These are phyloP conservation scores for Candoia aspera DNA, from an alignment of 2,113 vertebrate genomes.

Conservation along the genomic window DNA sequence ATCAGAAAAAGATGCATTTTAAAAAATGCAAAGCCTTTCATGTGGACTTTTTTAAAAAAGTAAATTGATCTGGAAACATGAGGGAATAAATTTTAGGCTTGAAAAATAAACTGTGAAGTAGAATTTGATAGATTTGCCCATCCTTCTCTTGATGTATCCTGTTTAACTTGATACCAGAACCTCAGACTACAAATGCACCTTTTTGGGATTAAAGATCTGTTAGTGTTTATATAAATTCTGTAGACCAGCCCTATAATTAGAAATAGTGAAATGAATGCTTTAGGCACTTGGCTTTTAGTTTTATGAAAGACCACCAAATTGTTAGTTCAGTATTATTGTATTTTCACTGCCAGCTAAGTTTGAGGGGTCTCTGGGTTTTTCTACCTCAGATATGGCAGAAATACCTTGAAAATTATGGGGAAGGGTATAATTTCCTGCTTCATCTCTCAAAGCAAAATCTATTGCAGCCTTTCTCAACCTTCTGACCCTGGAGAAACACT, in stretches of 20 bases:
- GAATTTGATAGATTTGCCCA: background rate
- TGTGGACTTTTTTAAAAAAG: background rate
- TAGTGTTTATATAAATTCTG: background rate
- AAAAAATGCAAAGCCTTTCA: background rate
- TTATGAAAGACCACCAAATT: background rate
- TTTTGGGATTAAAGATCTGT: background rate
- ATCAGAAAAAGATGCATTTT: background rate
- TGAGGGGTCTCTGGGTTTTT: background rate
- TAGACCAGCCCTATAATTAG: background rate
- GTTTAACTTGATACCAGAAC: background rate
- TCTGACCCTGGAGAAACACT: too few relatives aligned
- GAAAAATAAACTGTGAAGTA: background rate
- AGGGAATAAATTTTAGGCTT: background rate
- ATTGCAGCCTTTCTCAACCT: background rate
- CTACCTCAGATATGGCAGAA: background rate
- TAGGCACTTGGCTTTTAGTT: background rate
- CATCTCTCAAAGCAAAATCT: background rate
- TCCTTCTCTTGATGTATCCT: background rate
- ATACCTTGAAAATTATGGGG: background rate
- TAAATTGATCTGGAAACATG: background rate
- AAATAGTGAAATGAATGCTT: background rate
- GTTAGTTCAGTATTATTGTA: background rate
- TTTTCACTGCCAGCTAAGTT: background rate
- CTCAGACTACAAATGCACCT: background rate
- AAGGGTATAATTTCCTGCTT: background rate